Evolutionary conservation across 2,113 vertebrate species (phyloP).

Genomic region (Clupea harengus): DNA sequence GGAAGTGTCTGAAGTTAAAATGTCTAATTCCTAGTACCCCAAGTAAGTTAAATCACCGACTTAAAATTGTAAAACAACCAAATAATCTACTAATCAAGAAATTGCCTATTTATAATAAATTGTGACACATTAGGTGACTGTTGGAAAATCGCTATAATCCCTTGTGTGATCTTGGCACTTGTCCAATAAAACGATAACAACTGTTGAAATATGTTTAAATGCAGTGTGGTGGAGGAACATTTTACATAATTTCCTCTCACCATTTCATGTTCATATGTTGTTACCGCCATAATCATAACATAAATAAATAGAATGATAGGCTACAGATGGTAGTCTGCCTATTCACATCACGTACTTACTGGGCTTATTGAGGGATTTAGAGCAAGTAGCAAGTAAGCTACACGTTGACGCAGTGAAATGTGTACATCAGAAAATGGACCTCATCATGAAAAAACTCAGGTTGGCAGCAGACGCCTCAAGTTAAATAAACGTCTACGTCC

Average conservation of each 20-base stretch:
- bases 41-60: background rate
- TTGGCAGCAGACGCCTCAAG: background rate
- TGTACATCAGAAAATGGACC: background rate
- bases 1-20: no score
- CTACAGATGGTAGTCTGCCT: background rate
- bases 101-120: background rate
- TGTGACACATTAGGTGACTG: background rate
- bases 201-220: background rate
- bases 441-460: background rate
- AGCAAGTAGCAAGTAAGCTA: background rate
- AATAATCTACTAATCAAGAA: background rate
- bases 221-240: background rate
- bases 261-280: background rate
- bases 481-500: background rate
- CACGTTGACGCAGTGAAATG: background rate
- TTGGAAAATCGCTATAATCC: background rate
- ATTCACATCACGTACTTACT: background rate
- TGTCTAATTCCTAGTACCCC: background rate
- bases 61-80: constrained; percentile 10
- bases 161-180: background rate
- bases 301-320: constrained; percentile 8
- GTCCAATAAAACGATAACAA: background rate
- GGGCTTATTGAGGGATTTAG: background rate
- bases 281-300: background rate
- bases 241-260: background rate